Evolutionary conservation across 1,140 invertebrate species (phyloP).

Genomic region (Cydia strobilella): DNA sequence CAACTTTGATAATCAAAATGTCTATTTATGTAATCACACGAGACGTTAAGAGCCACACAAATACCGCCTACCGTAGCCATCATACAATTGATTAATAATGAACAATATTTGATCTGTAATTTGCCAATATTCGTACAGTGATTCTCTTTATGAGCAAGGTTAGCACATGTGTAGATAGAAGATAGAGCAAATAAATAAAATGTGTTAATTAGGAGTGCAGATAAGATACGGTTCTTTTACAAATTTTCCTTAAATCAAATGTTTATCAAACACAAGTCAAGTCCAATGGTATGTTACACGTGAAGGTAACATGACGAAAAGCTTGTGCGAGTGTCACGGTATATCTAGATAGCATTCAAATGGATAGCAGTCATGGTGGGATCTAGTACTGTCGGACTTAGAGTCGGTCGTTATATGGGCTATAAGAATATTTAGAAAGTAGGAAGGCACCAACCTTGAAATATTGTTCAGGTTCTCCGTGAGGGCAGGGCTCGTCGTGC

Average conservation of each 20-base stretch:
- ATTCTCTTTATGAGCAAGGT: not conserved
- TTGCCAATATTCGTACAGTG: too few species aligned
- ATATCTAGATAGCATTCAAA: too few species aligned
- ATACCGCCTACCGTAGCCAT: too few species aligned
- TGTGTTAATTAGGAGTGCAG: not conserved
- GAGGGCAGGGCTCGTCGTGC: slow-evolving; percentile 48
- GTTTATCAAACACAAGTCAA: slow-evolving; percentile 31
- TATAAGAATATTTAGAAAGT: not conserved
- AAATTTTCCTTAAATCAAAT: slow-evolving; percentile 24
- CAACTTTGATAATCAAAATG: not conserved
- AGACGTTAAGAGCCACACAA: too few species aligned
- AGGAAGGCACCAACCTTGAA: slow-evolving; percentile 60
- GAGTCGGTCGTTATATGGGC: not conserved
- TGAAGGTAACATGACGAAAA: not conserved
- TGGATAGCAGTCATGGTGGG: too few species aligned
- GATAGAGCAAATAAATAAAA: not conserved
- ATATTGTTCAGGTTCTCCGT: slow-evolving; percentile 61
- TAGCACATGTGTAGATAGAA: not conserved
- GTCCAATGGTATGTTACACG: not conserved
- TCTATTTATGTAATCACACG: not conserved
- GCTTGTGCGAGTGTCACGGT: too few species aligned
- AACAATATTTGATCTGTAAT: too few species aligned
- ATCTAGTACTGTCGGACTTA: too few species aligned
- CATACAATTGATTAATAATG: too few species aligned
- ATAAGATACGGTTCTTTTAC: slow-evolving; percentile 25